A percentile compares a stretch with the other conserved stretches of the same genome.
Evolutionary conservation across 2,797 vertebrate species (phyloP).

Genomic region (Nannoperca australis): DNA sequence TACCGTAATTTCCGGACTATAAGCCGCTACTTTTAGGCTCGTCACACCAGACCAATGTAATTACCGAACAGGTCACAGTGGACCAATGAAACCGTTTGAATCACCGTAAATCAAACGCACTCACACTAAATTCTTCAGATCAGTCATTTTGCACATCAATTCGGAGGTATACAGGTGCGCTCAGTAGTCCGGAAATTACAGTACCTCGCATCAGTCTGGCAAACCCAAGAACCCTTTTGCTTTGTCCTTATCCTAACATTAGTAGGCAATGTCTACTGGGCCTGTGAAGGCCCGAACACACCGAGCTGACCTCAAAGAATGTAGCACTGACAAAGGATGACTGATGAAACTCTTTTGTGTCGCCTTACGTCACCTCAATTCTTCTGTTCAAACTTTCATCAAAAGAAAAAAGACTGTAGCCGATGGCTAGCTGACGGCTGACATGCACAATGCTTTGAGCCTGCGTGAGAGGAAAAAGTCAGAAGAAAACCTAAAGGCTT

Average conservation of each 20-base stretch:
- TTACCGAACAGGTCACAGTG: no score
- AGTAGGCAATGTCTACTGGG: not conserved
- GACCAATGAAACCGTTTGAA: no score
- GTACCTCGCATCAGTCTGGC: not conserved
- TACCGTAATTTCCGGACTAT: not conserved
- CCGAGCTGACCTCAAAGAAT: not conserved
- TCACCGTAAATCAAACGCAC: no score
- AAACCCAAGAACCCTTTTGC: constrained; percentile 11
- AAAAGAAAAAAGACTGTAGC: constrained; percentile 8
- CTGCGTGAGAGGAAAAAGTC: not conserved
- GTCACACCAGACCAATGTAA: no score
- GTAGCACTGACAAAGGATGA: constrained; percentile 2
- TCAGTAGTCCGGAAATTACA: no score
- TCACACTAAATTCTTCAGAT: no score
- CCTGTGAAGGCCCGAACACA: not conserved
- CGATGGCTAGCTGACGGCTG: not conserved
- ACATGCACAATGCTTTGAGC: not conserved
- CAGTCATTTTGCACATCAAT: no score
- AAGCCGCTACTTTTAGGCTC: no score
- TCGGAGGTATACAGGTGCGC: no score
- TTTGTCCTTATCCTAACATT: constrained; percentile 19
- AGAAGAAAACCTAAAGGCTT: not conserved
- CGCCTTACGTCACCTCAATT: not conserved
- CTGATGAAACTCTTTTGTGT: constrained; percentile 16
- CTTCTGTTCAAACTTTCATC: constrained; percentile 9